Conservation (phyloP, 2,797 vertebrate species). For the Typhlichthys eigenmanni region DNA sequence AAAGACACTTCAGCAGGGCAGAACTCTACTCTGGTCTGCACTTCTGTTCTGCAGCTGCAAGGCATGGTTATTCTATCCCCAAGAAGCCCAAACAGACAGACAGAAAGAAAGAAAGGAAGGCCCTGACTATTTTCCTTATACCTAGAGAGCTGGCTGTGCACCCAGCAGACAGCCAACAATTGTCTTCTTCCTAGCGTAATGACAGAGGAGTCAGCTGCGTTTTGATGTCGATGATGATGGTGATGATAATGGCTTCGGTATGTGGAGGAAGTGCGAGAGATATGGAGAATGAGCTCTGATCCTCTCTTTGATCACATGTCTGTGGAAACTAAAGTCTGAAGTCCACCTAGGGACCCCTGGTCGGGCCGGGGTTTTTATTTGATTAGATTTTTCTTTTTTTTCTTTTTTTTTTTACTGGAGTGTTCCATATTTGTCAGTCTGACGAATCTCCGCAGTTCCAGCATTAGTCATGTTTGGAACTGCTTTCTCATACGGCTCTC, state of each 20-base stretch:
- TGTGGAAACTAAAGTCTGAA: slow-evolving; percentile 35
- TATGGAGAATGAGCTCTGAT: slow-evolving; percentile 15
- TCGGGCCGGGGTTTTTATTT: slow-evolving; percentile 27
- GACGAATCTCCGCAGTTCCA: slow-evolving; percentile 50
- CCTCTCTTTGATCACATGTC: slow-evolving; percentile 54
- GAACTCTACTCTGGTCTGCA: slow-evolving; percentile 30
- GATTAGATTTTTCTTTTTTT: slow-evolving; percentile 16
- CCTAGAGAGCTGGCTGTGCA: slow-evolving; percentile 37
- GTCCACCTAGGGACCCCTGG: slow-evolving; percentile 35
- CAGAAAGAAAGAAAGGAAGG: slow-evolving; percentile 1
- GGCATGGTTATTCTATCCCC: slow-evolving; percentile 13
- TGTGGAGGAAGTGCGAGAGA: slow-evolving; percentile 40
- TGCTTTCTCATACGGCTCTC: slow-evolving; percentile 57
- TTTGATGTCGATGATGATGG: slow-evolving; percentile 4
- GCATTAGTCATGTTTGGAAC: slow-evolving; percentile 73
- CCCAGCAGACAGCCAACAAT: slow-evolving; percentile 8
- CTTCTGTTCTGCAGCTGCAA: slow-evolving; percentile 55
- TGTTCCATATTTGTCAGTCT: slow-evolving; percentile 54
- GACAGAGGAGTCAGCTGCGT: slow-evolving; percentile 18
- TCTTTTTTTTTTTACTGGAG: slow-evolving; percentile 25
- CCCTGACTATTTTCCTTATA: slow-evolving; percentile 25
- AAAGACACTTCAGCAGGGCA: slow-evolving; percentile 35
- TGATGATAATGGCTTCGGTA: slow-evolving; percentile 38
- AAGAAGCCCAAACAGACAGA: neutral
- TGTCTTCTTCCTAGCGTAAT: slow-evolving; percentile 25